Conservation (phyloP, 2,113 vertebrate species). For the Edolisoma coerulescens region DNA sequence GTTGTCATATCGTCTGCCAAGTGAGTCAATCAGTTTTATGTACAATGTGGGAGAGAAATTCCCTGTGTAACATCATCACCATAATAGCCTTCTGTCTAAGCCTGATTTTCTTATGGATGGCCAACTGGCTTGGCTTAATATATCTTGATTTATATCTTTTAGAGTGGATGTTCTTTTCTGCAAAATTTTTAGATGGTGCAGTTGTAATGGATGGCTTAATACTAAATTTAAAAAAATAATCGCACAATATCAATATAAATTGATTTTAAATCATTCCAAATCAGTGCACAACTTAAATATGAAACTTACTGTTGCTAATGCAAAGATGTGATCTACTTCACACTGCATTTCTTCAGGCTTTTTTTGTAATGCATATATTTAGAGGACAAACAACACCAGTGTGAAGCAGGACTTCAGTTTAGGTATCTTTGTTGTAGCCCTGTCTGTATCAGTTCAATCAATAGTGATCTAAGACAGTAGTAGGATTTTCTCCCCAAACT, state of each 20-base stretch:
- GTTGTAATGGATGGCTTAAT: not conserved
- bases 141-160: not conserved
- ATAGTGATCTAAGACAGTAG: not conserved
- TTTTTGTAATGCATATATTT: not conserved
- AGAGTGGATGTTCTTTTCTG: not conserved
- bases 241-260: not conserved
- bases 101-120: not conserved
- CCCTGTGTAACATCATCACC: not conserved
- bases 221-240: not conserved
- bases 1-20: conserved; percentile 95
- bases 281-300: not conserved
- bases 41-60: not conserved
- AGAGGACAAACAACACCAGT: not conserved
- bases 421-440: not conserved
- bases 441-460: not conserved
- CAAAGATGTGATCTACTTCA: not conserved
- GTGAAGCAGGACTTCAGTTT: not conserved
- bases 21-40: conserved; percentile 73
- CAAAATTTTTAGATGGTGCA: not conserved
- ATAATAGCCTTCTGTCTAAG: not conserved
- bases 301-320: not conserved
- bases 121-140: not conserved
- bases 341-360: not conserved
- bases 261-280: not conserved
- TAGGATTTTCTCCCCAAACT: not conserved